Evolutionary conservation across 2,113 vertebrate genomes (phyloP), one percentile per base, ranked within the genome.

Genomic region (Upupa epops): DNA sequence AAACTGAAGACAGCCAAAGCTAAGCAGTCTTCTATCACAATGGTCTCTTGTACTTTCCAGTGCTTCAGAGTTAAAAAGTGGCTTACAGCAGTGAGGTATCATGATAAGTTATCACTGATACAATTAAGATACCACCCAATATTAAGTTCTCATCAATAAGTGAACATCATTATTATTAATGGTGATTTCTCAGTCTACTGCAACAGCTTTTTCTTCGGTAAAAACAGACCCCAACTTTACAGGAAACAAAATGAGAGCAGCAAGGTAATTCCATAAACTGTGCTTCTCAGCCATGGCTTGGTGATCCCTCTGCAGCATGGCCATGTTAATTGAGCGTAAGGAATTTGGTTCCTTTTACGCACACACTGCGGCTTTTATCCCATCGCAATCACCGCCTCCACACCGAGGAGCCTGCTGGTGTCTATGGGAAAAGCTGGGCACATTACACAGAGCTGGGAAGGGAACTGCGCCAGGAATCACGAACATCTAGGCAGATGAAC

Each of bases 331-430:
- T 83, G 83, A 31, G 8, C 13, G 1, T 69, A 86, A 95, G 80
- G 81, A 91, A 92, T 78, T 80, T 36, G n/a, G 65, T 61, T 93
- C 83, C 83, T 89, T 91, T 91, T 36, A 90, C 42, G 75, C 71
- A 73, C 68, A 73, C 20, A 10, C 13, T 59, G 84, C 25, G 83
- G 89, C 85, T 86, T 89, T 92, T 83, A 84, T 58, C 46, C 75
- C 21, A 6, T 83, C 85, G 89, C 37, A 80, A 71, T 89, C 74
- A 66, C 40, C 11, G 10, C 89, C 87, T 82, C 91, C 91, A 52
- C 60, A 88, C 21, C 0, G 0, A 71, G 83, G 86, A 32, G 0
- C 6, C 46, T 32, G 81, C 42, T 0, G 0, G 46, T 29, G 56
- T 77, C 79, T 32, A 72, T 19, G 4, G 58, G 40, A 71, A 88